Conservation (phyloP, 2,113 vertebrate species). For the Cyprinodon brontotheroides region DNA sequence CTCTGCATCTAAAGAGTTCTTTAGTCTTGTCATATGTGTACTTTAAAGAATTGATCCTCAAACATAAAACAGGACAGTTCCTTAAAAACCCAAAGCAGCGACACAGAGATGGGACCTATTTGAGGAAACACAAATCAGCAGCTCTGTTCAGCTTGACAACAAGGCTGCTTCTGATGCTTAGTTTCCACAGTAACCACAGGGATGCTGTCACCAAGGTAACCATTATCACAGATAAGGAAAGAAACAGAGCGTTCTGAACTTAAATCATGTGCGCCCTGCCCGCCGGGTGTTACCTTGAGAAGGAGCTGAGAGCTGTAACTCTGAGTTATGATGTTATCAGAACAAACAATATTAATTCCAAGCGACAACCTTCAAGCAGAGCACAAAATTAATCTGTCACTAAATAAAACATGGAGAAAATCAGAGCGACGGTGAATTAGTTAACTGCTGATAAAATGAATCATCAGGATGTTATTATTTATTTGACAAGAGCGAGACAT, state of each 20-base stretch:
- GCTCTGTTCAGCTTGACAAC: conserved; percentile 40
- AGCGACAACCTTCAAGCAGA: background rate
- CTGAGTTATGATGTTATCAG: conserved; percentile 17
- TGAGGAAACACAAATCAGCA: conserved; percentile 46
- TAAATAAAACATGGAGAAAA: background rate
- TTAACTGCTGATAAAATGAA: conserved; percentile 12
- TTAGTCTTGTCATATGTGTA: background rate
- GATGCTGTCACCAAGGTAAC: conserved; percentile 69
- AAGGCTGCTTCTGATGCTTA: conserved; percentile 40
- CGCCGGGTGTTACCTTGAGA: conserved; percentile 4
- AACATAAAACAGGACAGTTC: background rate
- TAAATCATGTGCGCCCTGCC: conserved; percentile 19
- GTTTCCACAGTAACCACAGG: conserved; percentile 59
- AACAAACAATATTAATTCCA: conserved; percentile 20
- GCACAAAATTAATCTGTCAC: conserved; percentile 24
- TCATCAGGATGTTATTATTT: background rate
- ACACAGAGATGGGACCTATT: conserved; percentile 36
- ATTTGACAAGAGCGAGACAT: background rate
- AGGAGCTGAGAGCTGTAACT: background rate
- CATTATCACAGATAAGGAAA: conserved; percentile 48
- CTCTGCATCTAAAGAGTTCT: background rate
- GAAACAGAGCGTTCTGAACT: conserved; percentile 38
- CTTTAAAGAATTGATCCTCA: background rate
- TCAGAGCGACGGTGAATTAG: background rate
- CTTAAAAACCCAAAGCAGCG: conserved; percentile 3